Conservation (phyloP, 1,140 invertebrate species). For the Mercenaria mercenaria region DNA sequence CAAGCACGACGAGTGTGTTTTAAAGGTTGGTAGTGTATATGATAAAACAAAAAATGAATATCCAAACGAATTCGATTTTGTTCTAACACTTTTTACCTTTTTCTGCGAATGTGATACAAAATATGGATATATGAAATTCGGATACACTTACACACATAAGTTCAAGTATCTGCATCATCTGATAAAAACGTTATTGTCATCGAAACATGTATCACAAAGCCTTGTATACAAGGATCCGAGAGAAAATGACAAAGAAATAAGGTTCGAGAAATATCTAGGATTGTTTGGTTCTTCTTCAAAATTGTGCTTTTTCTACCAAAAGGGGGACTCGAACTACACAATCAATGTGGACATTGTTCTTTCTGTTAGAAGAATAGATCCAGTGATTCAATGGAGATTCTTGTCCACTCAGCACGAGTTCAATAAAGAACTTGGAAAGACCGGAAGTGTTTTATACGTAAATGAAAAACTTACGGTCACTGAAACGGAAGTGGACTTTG, state of each 20-base stretch:
- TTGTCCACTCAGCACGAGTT: background rate
- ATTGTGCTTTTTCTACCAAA: background rate
- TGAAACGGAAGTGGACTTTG: constrained; percentile 29
- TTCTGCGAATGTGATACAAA: background rate
- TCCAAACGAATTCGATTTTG: constrained; percentile 28
- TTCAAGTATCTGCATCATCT: background rate
- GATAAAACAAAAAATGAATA: constrained; percentile 34
- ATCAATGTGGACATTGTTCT: constrained; percentile 28
- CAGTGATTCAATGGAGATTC: background rate
- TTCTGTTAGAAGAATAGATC: background rate
- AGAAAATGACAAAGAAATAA: background rate
- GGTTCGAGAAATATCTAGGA: background rate
- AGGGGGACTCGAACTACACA: background rate
- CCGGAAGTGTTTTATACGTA: background rate
- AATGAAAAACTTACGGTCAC: background rate
- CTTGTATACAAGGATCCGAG: background rate
- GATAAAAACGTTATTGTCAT: background rate
- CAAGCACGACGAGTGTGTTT: background rate
- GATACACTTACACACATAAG: constrained; percentile 7
- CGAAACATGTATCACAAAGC: background rate
- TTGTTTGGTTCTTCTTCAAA: background rate
- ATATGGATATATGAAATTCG: background rate
- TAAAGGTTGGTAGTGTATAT: constrained; percentile 25
- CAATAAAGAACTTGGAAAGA: background rate
- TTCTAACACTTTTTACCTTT: background rate